Percentiles rank a stretch among this genome's conserved stretches.
These are phyloP conservation scores for Glareola pratincola DNA, from an alignment of 2,113 vertebrate genomes.

Conservation along the genomic window DNA sequence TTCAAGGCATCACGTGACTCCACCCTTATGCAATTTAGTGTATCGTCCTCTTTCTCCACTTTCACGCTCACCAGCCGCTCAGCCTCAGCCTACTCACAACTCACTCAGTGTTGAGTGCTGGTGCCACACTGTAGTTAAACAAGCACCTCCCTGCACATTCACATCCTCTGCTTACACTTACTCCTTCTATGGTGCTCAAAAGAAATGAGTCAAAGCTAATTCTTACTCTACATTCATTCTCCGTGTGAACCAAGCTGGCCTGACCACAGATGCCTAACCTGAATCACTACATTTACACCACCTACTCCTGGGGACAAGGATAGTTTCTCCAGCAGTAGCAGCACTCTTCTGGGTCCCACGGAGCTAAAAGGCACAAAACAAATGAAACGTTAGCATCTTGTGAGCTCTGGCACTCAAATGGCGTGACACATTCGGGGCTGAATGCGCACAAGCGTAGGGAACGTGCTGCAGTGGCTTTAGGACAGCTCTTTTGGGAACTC, in stretches of 20 bases:
- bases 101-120: not conserved
- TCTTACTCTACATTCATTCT: not conserved
- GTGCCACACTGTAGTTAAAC: not conserved
- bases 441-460: not conserved
- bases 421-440: not conserved
- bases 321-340: rapidly evolving
- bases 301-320: rapidly evolving
- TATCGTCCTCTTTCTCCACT: not conserved
- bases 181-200: not conserved
- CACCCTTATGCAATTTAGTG: not conserved
- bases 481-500: not conserved
- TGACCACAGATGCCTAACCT: not conserved
- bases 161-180: not conserved
- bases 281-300: not conserved
- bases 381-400: not conserved
- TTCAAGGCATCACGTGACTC: not conserved
- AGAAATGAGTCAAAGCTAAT: not conserved
- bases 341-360: not conserved
- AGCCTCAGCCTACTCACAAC: not conserved
- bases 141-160: not conserved
- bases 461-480: not conserved
- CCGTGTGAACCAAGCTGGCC: not conserved
- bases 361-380: not conserved
- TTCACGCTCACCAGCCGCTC: not conserved
- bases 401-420: not conserved